A percentile compares a stretch with the other conserved stretches of the same genome.
phyloP scores from a whole-genome alignment of 2,888 invertebrate genomes.

The Poecilobothrus nobilitatus region DNA sequence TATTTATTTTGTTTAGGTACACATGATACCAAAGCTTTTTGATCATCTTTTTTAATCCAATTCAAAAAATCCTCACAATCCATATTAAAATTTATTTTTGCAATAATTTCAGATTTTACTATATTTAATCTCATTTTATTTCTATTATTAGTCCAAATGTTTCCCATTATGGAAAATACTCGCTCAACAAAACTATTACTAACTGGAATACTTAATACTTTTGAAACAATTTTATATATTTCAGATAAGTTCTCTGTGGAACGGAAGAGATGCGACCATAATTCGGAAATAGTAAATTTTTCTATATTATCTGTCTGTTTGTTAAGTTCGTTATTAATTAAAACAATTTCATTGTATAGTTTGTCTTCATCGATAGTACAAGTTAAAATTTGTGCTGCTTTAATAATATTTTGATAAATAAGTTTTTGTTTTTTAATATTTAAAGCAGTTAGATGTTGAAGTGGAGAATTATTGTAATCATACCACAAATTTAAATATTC shows the following conservation, averaged over 20 bases:
- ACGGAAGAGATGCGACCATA: constrained; percentile 11
- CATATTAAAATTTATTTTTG: constrained; percentile 11
- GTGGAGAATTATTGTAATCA: constrained; percentile 9
- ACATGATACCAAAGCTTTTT: constrained; percentile 9
- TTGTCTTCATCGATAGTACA: constrained; percentile 11
- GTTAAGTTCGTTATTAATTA: constrained; percentile 10
- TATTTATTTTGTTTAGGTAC: constrained; percentile 9
- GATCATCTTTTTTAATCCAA: constrained; percentile 10
- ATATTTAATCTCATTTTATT: constrained; percentile 8
- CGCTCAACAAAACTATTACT: constrained; percentile 9
- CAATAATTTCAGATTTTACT: constrained; percentile 8
- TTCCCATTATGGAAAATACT: constrained; percentile 8
- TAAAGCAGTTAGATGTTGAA: constrained; percentile 8
- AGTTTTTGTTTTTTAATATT: too few relatives aligned
- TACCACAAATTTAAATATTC: constrained; percentile 8
- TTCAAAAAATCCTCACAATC: constrained; percentile 9
- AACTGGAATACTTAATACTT: constrained; percentile 8
- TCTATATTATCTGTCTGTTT: constrained; percentile 9
- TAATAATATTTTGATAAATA: too few relatives aligned
- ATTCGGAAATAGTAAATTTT: constrained; percentile 10
- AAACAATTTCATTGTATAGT: constrained; percentile 10
- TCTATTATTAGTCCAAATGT: constrained; percentile 8
- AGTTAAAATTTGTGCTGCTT: constrained; percentile 10
- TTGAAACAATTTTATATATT: constrained; percentile 9
- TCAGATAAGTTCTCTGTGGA: constrained; percentile 11